Base-by-base conservation (phyloP, 2,113 vertebrate species). In the Caracal caracal region DNA sequence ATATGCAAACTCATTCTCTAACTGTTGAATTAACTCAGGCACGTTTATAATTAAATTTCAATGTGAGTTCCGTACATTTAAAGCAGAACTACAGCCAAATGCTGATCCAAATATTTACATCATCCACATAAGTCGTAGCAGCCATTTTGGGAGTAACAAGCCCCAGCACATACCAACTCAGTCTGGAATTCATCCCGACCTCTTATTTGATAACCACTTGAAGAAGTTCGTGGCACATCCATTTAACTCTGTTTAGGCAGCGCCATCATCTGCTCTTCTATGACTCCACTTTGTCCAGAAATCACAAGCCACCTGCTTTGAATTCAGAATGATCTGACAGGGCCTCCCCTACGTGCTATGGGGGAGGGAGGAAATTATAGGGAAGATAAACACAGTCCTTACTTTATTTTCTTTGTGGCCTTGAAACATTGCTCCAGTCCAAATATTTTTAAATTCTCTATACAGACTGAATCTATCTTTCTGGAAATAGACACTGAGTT, bases 41-140 rank as follows among this genome's bases (percentile, higher is more conserved):
- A 94, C 79, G 70, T 94, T 92, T 51, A 47, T 20, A 65, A 82
- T 75, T 94, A 86, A 95, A 81, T 37, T 84, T 93, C 88, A 43
- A 53, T 37, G 66, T 94, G 92, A 88, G 90, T 53, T 84, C 83
- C 90, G 71, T 40, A 93, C 71, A 94, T 35, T 63, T 20, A 43
- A 97, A 96, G 97, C 97, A 95, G 92, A 95, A 80, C n/a, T 33
- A 78, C 82, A 94, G 97, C 96, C 96, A 94, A 91, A 96, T n/a
- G 59, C 85, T 43, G 66, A 88, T 94, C 90, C 66, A 88, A 94
- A 79, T 97, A 90, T 97, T 96, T 71, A 95, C 81, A 76, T 86
- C 84, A 96, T 96, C 96, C 98, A 96, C 65, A 70, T 70, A 97
- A 97, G 89, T 47, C 0, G 59, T 37, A 0, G 0, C 97, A 96